Evolutionary conservation across 2,888 invertebrate species (phyloP), one percentile per base, ranked within the genome.

Genomic region (Rugalucina vietnamica): DNA sequence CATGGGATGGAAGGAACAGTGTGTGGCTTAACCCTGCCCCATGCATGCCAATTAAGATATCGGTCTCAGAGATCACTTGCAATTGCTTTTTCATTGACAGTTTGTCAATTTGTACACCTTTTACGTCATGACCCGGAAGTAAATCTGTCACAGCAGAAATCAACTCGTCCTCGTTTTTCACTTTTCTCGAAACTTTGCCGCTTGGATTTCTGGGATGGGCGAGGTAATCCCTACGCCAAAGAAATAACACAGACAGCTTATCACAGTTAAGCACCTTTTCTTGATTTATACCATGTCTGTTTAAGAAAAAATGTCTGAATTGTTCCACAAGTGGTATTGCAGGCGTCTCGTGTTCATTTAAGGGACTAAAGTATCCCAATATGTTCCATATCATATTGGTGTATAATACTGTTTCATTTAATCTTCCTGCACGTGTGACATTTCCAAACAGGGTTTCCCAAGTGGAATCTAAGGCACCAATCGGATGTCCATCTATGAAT

Each of bases 11-110:
- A n/a, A 95, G 86, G 80, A 94, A 94, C 14, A 94, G 77, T 1
- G 93, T 89, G 72, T 94, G 93, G 2, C 94, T 91, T 29, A 95
- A 86, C 1, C 94, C 94, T 1, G 95, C 95, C 5, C 95, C 95
- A 57, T 95, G 95, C 94, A 95, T 94, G 1, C 95, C 95, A 0
- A 95, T 90, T 21, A 95, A 82, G 71, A 94, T 90, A 84, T 94
- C 94, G 0, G 93, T 91, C 8, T 86, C 80, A 0, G 90, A 39
- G 10, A 94, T 90, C 1, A 89, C 32, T 57, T 89, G 49, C 36
- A 95, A 87, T 88, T 95, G 95, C 24, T 92, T 75, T 14, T 83
- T 60, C 90, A 95, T 92, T 10, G 88, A 57, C 71, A 93, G 86
- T 5, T 83, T 50, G 60, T 95, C 95, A 18, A 94, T 88, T 85